A percentile compares a stretch with the other conserved stretches of the same genome.
Conservation (phyloP, 2,797 vertebrate genomes). For the Ceryle rudis region DNA sequence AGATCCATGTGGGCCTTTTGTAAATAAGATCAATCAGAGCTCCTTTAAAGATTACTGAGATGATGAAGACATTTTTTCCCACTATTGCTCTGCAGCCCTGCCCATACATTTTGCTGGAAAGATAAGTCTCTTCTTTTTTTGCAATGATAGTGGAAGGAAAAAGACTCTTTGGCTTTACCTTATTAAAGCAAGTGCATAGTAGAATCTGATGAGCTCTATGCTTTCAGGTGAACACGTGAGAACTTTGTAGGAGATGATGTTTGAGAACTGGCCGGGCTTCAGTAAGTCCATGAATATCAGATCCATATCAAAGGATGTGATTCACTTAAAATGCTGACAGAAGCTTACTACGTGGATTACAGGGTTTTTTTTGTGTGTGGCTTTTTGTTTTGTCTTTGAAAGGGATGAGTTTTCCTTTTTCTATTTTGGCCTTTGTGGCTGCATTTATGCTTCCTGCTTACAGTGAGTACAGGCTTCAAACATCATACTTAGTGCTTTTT, state of each 20-base stretch:
- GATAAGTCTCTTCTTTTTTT: not conserved
- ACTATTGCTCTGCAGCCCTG: not conserved
- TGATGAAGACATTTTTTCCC: constrained; percentile 27
- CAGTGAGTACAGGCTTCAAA: constrained; percentile 42
- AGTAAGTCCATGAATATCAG: not conserved
- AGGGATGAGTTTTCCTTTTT: constrained; percentile 8
- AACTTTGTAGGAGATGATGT: not conserved
- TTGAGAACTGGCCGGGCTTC: not conserved
- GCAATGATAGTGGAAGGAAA: not conserved
- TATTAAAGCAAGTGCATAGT: not conserved
- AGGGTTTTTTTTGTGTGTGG: not conserved
- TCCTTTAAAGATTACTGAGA: not conserved
- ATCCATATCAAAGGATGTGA: not conserved
- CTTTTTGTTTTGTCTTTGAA: constrained; percentile 26
- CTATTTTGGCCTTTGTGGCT: constrained; percentile 25
- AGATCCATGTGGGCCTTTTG: constrained; percentile 23
- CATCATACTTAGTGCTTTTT: constrained; percentile 61
- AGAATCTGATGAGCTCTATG: not conserved
- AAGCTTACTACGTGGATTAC: not conserved
- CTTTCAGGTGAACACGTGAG: not conserved
- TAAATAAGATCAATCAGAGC: constrained; percentile 58
- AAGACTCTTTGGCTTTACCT: not conserved
- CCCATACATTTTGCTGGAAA: not conserved
- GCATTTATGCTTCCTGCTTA: constrained; percentile 28
- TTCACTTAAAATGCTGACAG: not conserved